Percentiles rank a stretch among this genome's conserved stretches.
phyloP scores from a whole-genome alignment of 2,797 vertebrate species.

The Enteromius radiatus region DNA sequence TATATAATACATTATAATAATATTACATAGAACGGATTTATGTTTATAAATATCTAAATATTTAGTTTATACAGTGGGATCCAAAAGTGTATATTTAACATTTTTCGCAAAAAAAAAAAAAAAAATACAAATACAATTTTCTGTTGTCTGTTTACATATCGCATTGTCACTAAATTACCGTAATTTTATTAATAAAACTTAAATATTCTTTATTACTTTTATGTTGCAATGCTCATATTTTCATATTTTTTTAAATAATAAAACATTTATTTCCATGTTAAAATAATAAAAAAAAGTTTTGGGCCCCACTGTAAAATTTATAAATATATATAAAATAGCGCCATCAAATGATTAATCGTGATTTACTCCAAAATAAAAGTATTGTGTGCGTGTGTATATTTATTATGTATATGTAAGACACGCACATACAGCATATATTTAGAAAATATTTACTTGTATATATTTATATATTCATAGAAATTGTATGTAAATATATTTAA shows the following conservation, averaged over 20 bases:
- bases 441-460: too few species aligned
- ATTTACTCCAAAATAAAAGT: too few species aligned
- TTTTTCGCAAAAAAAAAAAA: not conserved
- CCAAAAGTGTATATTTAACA: not conserved
- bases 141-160: not conserved
- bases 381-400: too few species aligned
- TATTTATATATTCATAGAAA: too few species aligned
- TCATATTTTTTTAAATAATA: not conserved
- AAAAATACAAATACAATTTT: not conserved
- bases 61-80: not conserved
- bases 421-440: too few species aligned
- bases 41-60: constrained; percentile 9
- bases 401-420: too few species aligned
- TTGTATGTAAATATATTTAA: too few species aligned
- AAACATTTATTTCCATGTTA: not conserved
- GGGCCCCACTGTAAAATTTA: not conserved
- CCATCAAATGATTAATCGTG: too few species aligned
- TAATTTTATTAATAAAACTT: not conserved
- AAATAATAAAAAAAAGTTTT: too few species aligned
- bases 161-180: not conserved
- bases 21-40: not conserved
- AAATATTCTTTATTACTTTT: not conserved
- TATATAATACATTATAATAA: constrained; percentile 1
- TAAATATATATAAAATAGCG: too few species aligned
- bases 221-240: not conserved